phyloP scores from a whole-genome alignment of 2,113 vertebrate genomes.

The Centrocercus urophasianus region DNA sequence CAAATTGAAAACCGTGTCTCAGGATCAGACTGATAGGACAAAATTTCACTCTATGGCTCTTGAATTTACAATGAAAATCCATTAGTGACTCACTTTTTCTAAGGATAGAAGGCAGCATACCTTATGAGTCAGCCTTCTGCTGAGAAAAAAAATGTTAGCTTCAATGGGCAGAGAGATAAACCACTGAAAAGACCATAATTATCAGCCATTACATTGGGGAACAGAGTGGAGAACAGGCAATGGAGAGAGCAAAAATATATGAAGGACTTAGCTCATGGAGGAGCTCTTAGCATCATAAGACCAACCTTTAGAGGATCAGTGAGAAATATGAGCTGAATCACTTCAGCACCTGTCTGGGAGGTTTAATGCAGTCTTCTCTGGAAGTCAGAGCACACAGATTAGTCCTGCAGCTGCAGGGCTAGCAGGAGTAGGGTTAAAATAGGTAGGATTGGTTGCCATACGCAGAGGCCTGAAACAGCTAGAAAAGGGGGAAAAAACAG shows the following conservation, averaged over 20 bases:
- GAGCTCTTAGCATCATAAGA: slow-evolving; percentile 9
- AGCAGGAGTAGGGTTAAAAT: not conserved
- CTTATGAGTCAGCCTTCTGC: slow-evolving; percentile 57
- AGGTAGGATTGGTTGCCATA: not conserved
- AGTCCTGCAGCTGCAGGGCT: not conserved
- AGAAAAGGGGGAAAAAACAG: not conserved
- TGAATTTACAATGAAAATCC: slow-evolving; percentile 64
- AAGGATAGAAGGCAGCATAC: slow-evolving; percentile 59
- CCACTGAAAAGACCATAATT: slow-evolving; percentile 15
- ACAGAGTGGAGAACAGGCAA: not conserved
- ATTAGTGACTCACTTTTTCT: slow-evolving; percentile 69
- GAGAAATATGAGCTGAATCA: slow-evolving; percentile 14
- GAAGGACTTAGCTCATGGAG: slow-evolving; percentile 7
- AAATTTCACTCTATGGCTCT: slow-evolving; percentile 39
- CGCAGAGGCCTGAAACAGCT: not conserved
- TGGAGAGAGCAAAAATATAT: slow-evolving; percentile 28
- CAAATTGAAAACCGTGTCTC: slow-evolving; percentile 34
- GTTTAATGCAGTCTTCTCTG: not conserved
- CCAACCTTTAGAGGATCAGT: slow-evolving; percentile 29
- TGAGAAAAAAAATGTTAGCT: slow-evolving; percentile 32
- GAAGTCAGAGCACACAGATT: not conserved
- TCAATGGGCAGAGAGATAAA: slow-evolving; percentile 24
- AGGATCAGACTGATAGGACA: not conserved
- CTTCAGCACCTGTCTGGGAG: not conserved
- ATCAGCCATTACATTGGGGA: slow-evolving; percentile 21